Evolutionary conservation across 2,888 invertebrate genomes (phyloP).

Genomic region (Drosophila stalkeri): DNA sequence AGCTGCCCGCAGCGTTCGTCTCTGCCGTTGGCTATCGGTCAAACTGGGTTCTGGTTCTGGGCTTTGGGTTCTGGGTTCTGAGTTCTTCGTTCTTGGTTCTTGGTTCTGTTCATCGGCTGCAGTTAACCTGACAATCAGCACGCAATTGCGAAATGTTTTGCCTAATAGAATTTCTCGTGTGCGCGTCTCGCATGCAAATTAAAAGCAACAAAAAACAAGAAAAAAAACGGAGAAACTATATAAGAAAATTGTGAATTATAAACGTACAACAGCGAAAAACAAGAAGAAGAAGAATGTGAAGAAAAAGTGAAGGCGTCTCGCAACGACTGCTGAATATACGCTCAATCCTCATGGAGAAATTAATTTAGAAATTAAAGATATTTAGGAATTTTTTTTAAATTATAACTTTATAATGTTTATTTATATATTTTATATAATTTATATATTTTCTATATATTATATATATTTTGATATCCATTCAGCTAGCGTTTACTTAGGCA

Average conservation of each 20-base stretch:
- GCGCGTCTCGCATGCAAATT: conserved; percentile 76
- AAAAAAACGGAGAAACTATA: not conserved
- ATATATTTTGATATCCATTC: too few relatives aligned
- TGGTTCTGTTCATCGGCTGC: not conserved
- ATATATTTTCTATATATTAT: too few relatives aligned
- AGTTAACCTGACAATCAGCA: conserved; percentile 73
- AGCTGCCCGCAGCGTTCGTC: conserved; percentile 18
- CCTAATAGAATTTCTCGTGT: conserved; percentile 78
- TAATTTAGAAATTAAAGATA: not conserved
- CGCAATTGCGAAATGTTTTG: conserved; percentile 79
- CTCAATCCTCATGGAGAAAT: not conserved
- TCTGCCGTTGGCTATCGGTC: conserved; percentile 41
- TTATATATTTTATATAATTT: too few relatives aligned
- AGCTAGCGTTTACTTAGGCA: too few relatives aligned
- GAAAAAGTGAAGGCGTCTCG: too few relatives aligned
- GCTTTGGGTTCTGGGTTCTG: not conserved
- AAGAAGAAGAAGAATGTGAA: not conserved
- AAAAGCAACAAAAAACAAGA: conserved; percentile 23
- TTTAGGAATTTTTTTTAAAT: too few relatives aligned
- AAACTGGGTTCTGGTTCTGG: conserved; percentile 2
- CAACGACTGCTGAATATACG: not conserved
- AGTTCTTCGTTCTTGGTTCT: not conserved
- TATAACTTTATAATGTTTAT: too few relatives aligned
- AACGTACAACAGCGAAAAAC: conserved; percentile 3
- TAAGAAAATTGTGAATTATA: conserved; percentile 10